These are phyloP conservation scores for Marmota flaviventris DNA, from an alignment of 2,113 vertebrate genomes.

Conservation along the genomic window DNA sequence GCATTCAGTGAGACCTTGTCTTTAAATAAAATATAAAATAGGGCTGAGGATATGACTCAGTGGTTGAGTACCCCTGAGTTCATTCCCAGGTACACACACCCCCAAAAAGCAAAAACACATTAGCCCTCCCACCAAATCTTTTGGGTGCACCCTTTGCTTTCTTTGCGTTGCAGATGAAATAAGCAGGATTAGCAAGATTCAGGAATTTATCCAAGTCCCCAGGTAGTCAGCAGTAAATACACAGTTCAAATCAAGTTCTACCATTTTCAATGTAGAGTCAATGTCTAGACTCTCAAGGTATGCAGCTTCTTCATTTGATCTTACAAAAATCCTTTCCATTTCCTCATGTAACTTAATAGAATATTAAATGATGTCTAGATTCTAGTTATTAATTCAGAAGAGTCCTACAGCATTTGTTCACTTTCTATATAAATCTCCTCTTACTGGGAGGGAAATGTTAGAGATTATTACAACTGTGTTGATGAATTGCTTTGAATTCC, in stretches of 20 bases:
- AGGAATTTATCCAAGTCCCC: background rate
- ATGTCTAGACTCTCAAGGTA: background rate
- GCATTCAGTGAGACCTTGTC: too few relatives aligned
- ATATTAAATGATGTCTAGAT: background rate
- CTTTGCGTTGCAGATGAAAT: background rate
- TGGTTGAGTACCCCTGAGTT: too few relatives aligned
- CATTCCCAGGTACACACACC: background rate
- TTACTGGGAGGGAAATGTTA: background rate
- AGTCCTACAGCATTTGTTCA: background rate
- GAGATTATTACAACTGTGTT: background rate
- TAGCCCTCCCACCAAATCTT: background rate
- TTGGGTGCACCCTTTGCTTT: background rate
- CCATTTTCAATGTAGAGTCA: background rate
- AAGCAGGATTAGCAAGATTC: background rate
- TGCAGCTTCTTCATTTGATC: background rate
- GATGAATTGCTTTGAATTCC: background rate
- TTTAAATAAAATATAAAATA: too few relatives aligned
- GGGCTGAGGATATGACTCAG: too few relatives aligned
- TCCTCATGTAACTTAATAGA: background rate
- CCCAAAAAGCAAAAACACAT: too few relatives aligned
- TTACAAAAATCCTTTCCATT: background rate
- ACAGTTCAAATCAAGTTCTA: background rate
- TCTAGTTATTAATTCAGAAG: background rate
- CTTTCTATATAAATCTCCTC: background rate
- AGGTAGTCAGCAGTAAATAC: background rate